Percentiles rank a stretch among this genome's conserved stretches.
These are phyloP conservation scores for Drosophila rhopaloa DNA, from an alignment of 1,140 invertebrate genomes.

Conservation along the genomic window DNA sequence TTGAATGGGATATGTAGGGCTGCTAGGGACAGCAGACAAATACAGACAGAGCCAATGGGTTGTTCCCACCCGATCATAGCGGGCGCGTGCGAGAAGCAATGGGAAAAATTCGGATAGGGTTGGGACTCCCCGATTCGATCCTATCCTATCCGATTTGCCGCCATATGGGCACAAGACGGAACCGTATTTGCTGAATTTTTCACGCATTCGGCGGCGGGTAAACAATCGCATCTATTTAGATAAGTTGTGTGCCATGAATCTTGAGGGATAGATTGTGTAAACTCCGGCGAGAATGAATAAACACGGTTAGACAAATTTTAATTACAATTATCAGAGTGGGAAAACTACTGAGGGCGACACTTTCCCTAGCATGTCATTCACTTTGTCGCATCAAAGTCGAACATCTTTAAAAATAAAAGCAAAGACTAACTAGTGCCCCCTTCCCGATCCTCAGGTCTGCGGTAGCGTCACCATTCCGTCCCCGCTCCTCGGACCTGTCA, in stretches of 20 bases:
- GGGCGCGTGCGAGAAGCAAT: conserved; percentile 58
- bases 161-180: conserved; percentile 74
- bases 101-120: conserved; percentile 24
- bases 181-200: conserved; percentile 73
- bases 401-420: conserved; percentile 78
- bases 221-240: conserved; percentile 63
- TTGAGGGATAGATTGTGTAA: conserved; percentile 36
- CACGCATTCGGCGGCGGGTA: conserved; percentile 61
- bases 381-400: conserved; percentile 74
- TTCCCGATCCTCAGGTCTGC: conserved; percentile 23
- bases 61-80: conserved; percentile 50
- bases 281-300: conserved; percentile 31
- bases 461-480: conserved; percentile 9
- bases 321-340: conserved; percentile 59
- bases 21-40: conserved; percentile 31
- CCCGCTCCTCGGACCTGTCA: conserved; percentile 68
- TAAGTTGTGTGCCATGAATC: conserved; percentile 32
- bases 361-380: conserved; percentile 75
- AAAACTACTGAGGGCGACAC: conserved; percentile 48
- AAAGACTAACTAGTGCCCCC: conserved; percentile 65
- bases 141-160: conserved; percentile 37
- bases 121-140: conserved; percentile 41
- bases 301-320: conserved; percentile 40
- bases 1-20: conserved; percentile 19
- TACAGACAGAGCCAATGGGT: conserved; percentile 49